Base-by-base conservation (phyloP, 92 coral and sea anemone genomes). In the Epizoanthus illoricatus region DNA sequence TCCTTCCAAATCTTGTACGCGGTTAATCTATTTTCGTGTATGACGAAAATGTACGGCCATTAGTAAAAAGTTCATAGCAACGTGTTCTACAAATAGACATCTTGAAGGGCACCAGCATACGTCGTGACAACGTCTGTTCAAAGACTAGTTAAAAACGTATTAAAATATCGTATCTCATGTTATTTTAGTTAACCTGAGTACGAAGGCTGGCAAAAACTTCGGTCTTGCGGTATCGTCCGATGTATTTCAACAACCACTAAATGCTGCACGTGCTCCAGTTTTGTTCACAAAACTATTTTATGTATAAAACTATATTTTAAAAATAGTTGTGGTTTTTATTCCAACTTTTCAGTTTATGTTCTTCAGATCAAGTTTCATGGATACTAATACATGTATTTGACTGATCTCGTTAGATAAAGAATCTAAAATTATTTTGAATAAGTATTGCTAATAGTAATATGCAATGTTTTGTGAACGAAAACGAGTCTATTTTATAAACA, bases 61-160 rank as follows among this genome's bases (percentile, higher is more conserved):
- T 18, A 61, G 16, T 62, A 65, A 76, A 76, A 43, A 41, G 81
- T 62, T 76, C 71, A 61, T 62, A 76, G 81, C 70, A 76, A 76
- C 81, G 81, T 39, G 40, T 62, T 76, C 81, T 61, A 76, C 71
- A 76, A 76, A 60, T 62, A 76, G 81, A 76, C 45, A 42, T 43
- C 41, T 60, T 61, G 12, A 61, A 40, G 59, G 65, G 24, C 36
- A 76, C 70, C 70, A 39, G 81, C 41, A 76, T 76, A 39, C 23
- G 69, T 62, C 24, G 71, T 76, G 71, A 76, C 80, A 45, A 75
- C 81, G 62, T 76, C 71, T 76, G 59, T 39, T 62, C 81, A 76
- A 76, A 76, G 81, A 42, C 81, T 76, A 61, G 81, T 76, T 76
- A 76, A 76, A 76, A 76, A 61, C 81, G 56, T 76, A 76, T 76